These are phyloP conservation scores for Lepidocolaptes lacrymiger DNA, from an alignment of 2,797 vertebrate genomes.

Conservation along the genomic window DNA sequence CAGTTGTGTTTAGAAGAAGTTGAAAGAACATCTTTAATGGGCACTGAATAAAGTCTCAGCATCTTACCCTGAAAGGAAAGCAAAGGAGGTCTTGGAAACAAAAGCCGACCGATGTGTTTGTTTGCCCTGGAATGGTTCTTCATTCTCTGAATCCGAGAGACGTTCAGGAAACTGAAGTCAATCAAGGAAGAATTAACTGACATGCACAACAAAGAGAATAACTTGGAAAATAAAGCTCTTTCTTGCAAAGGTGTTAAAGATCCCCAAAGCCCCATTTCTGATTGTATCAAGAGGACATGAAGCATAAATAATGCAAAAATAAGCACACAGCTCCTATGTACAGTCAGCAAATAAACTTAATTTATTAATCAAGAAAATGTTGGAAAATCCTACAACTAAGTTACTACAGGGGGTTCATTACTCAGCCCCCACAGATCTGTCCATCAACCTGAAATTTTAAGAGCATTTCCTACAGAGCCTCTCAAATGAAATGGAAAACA, in stretches of 20 bases:
- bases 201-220: background rate
- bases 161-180: conserved; percentile 80
- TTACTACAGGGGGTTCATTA: background rate
- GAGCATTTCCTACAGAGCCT: background rate
- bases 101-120: conserved; percentile 88
- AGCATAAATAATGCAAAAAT: background rate
- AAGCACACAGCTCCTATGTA: background rate
- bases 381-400: background rate
- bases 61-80: conserved; percentile 83
- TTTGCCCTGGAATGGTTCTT: conserved; percentile 88
- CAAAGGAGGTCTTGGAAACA: conserved; percentile 85
- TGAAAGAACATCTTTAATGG: background rate
- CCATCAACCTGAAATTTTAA: background rate
- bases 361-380: background rate
- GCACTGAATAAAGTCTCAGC: background rate
- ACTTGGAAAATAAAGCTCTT: background rate
- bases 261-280: background rate
- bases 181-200: conserved; percentile 49
- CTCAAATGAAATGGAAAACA: background rate
- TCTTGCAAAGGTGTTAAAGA: background rate
- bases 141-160: conserved; percentile 94
- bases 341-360: background rate
- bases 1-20: background rate
- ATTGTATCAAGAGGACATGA: background rate
- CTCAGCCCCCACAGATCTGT: background rate